A percentile compares a stretch with the other conserved stretches of the same genome.
Conservation (phyloP, 2,797 vertebrate genomes). For the Epinephelus malabaricus region DNA sequence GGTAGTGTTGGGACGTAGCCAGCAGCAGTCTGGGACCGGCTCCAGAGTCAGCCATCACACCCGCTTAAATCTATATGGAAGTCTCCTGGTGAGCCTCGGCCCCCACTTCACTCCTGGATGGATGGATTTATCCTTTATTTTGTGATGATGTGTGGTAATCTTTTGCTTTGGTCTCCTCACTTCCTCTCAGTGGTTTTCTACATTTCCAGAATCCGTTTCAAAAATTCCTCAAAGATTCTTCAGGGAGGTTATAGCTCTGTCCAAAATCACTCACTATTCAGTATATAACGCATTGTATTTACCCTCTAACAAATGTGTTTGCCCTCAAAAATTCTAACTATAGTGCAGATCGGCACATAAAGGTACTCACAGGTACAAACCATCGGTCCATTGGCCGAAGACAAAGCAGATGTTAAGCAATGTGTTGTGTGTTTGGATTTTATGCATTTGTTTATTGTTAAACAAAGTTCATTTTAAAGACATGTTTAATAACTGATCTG, state of each 20-base stretch:
- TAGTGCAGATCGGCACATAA: neutral
- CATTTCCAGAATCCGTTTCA: neutral
- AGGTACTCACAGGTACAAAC: no score
- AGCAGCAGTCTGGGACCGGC: constrained; percentile 48
- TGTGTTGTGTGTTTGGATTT: no score
- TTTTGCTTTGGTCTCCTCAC: neutral
- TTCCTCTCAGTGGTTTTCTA: neutral
- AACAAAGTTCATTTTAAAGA: no score
- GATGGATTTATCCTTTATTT: constrained; percentile 17
- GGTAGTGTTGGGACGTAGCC: constrained; percentile 51
- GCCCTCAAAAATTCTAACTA: no score
- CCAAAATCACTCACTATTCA: neutral
- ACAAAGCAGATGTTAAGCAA: no score
- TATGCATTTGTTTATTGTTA: no score
- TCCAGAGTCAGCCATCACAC: constrained; percentile 64
- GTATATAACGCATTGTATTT: neutral
- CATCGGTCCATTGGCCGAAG: no score
- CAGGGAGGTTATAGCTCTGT: neutral
- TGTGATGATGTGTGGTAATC: constrained; percentile 16
- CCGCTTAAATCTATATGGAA: constrained; percentile 36
- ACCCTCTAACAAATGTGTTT: neutral
- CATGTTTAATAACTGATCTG: no score
- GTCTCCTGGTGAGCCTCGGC: constrained; percentile 28
- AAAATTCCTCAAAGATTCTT: neutral
- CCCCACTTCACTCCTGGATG: constrained; percentile 30